Evolutionary conservation across 2,888 invertebrate genomes (phyloP).

Genomic region (Dryococelus australis): DNA sequence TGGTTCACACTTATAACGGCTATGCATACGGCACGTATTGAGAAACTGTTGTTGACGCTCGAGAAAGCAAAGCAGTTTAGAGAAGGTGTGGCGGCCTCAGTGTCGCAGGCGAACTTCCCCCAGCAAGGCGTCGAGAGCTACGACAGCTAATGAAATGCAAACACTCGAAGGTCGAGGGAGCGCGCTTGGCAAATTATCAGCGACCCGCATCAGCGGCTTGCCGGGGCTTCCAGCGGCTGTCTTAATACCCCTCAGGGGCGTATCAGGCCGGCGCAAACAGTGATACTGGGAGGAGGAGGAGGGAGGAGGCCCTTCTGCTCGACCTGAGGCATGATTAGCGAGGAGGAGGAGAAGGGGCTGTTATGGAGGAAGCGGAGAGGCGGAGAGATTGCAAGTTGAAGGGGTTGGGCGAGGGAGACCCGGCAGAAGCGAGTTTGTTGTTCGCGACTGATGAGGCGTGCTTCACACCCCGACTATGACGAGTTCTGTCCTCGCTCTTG

Average conservation of each 20-base stretch:
- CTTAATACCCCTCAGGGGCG: background rate
- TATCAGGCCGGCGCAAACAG: background rate
- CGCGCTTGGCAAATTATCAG: constrained; percentile 7
- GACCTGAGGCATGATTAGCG: background rate
- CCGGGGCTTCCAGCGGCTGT: background rate
- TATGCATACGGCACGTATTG: no score
- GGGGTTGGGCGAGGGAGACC: background rate
- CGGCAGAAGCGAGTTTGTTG: background rate
- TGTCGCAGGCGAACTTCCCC: background rate
- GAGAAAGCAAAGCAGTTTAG: background rate
- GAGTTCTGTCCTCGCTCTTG: background rate
- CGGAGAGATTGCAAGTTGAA: background rate
- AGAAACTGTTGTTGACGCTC: no score
- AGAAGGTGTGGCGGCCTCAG: background rate
- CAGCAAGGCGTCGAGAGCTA: background rate
- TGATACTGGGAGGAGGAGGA: background rate
- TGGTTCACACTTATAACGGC: no score
- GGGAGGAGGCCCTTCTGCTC: background rate
- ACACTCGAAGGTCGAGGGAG: background rate
- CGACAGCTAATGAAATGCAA: constrained; percentile 16
- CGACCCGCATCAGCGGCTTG: background rate
- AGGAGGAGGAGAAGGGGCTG: background rate
- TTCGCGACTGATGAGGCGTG: constrained; percentile 10
- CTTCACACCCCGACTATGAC: background rate
- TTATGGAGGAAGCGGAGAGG: background rate